Conservation (phyloP, 2,888 invertebrate species). For the Leucophenga montana region DNA sequence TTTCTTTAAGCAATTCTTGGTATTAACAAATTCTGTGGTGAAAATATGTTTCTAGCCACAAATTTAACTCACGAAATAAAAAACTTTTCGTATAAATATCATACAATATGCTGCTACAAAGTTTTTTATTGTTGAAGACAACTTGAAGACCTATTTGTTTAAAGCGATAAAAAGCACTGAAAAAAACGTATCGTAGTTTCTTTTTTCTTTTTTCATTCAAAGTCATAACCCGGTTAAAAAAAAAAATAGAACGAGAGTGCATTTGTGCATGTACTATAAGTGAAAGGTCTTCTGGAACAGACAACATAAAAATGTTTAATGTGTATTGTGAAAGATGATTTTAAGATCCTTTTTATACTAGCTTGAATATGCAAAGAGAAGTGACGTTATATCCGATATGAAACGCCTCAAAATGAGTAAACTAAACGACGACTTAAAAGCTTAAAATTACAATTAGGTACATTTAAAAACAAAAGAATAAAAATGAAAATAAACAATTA, state of each 20-base stretch:
- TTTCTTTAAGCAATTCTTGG: too few species aligned
- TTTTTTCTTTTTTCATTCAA: too few species aligned
- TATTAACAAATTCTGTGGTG: too few species aligned
- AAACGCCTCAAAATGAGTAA: background rate
- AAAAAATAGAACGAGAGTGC: slow-evolving; percentile 20
- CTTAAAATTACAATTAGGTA: slow-evolving; percentile 3
- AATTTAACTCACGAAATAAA: too few species aligned
- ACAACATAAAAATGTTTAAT: background rate
- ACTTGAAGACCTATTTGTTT: too few species aligned
- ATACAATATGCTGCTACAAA: too few species aligned
- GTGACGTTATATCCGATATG: background rate
- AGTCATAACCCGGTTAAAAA: too few species aligned
- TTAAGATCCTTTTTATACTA: background rate
- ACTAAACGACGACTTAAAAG: background rate
- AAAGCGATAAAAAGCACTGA: too few species aligned
- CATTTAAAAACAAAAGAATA: slow-evolving; percentile 5
- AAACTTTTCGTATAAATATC: too few species aligned
- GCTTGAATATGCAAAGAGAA: slow-evolving; percentile 8
- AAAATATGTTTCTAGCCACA: too few species aligned
- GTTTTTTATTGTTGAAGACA: too few species aligned
- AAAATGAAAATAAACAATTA: background rate
- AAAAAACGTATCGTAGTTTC: too few species aligned
- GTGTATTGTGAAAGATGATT: slow-evolving; percentile 14
- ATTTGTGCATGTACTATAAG: slow-evolving; percentile 10
- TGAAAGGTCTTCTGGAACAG: background rate